phyloP scores from a whole-genome alignment of 2,113 vertebrate species.

The Acrocephalus arundinaceus region DNA sequence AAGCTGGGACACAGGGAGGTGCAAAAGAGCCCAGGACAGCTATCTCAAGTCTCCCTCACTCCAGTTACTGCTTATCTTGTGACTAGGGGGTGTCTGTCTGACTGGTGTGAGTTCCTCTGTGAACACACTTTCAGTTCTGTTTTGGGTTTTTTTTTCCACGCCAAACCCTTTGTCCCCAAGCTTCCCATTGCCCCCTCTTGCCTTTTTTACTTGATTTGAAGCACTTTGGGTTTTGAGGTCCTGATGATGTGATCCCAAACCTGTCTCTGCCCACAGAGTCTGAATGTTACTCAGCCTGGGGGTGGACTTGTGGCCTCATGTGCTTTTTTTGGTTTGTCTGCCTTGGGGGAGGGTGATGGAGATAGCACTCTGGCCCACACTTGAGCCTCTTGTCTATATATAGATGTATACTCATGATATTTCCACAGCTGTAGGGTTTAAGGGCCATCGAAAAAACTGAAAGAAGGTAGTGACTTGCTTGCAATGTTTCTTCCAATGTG shows the following conservation, averaged over 20 bases:
- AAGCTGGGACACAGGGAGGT: accelerated
- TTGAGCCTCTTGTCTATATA: background rate
- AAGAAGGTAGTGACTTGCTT: background rate
- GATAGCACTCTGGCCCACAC: background rate
- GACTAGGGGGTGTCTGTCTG: background rate
- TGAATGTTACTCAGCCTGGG: background rate
- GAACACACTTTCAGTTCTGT: background rate
- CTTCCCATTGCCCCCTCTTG: background rate
- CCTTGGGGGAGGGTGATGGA: background rate
- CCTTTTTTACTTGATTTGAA: background rate
- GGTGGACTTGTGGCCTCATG: background rate
- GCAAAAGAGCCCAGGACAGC: background rate
- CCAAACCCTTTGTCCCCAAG: background rate
- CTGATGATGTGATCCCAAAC: background rate
- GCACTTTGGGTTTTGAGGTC: background rate
- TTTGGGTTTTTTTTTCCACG: background rate
- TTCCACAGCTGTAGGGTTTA: background rate
- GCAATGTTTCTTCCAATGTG: background rate
- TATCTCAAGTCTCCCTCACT: background rate
- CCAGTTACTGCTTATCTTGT: background rate
- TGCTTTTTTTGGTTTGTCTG: background rate
- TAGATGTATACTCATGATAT: background rate
- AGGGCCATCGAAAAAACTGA: background rate
- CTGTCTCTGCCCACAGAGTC: background rate
- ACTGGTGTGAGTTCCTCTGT: background rate